Conservation (phyloP, 2,888 invertebrate genomes). For the Choristoneura rosaceana region DNA sequence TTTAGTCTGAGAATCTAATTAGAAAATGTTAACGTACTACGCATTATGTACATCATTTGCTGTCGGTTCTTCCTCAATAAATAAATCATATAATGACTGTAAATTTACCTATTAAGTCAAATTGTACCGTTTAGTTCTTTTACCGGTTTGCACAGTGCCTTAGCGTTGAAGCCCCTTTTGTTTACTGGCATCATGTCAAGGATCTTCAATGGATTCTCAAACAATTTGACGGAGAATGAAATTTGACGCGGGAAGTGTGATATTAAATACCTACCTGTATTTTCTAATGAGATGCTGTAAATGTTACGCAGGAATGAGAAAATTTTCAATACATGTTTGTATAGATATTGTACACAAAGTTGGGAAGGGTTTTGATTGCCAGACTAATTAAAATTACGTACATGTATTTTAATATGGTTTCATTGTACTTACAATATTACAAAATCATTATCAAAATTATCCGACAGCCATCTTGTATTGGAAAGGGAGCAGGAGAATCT, state of each 20-base stretch:
- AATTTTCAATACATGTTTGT: neutral
- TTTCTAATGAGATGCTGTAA: neutral
- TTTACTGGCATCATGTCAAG: neutral
- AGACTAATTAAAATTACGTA: neutral
- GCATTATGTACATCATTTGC: no score
- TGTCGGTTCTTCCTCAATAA: no score
- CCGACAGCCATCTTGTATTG: no score
- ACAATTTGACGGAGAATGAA: neutral
- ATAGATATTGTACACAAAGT: neutral
- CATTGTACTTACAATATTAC: neutral
- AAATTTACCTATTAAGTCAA: neutral
- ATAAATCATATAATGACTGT: no score
- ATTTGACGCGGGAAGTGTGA: neutral
- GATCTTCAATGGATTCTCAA: neutral
- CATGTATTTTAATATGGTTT: neutral
- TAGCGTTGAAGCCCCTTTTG: neutral
- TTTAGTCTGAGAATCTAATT: no score
- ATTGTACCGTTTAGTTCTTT: neutral
- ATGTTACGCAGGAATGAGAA: neutral
- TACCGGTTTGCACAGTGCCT: neutral
- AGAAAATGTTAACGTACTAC: no score
- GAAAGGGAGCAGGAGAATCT: no score
- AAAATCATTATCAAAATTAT: neutral
- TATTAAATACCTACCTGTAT: constrained; percentile 7
- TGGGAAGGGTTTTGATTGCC: neutral